Conservation (phyloP, 2,888 invertebrate genomes). For the Temnothorax ravouxi region DNA sequence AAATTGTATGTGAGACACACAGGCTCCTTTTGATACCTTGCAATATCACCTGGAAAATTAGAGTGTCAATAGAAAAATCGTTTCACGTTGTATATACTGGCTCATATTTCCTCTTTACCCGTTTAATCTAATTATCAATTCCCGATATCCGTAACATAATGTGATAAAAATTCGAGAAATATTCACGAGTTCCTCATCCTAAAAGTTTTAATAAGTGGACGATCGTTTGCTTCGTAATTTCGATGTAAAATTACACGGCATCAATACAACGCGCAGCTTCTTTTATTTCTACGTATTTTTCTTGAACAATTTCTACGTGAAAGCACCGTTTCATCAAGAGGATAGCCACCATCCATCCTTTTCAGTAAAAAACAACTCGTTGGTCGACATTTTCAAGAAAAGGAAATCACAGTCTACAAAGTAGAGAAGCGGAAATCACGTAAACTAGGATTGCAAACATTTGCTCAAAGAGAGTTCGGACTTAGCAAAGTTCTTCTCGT, state of each 20-base stretch:
- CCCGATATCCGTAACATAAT: background rate
- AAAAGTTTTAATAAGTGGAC: background rate
- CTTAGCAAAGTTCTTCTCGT: background rate
- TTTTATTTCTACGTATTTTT: constrained; percentile 12
- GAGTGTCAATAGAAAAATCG: background rate
- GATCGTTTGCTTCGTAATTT: background rate
- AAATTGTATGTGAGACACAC: background rate
- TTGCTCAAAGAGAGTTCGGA: constrained; percentile 26
- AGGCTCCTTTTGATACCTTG: background rate
- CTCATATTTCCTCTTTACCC: background rate
- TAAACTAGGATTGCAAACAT: constrained; percentile 33
- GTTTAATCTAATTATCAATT: background rate
- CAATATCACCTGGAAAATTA: background rate
- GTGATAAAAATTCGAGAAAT: background rate
- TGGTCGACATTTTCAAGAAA: constrained; percentile 28
- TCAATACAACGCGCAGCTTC: background rate
- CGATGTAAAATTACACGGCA: background rate
- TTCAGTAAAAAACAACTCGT: constrained; percentile 11
- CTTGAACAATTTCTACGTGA: constrained; percentile 10
- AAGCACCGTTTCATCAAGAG: constrained; percentile 18
- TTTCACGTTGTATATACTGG: background rate
- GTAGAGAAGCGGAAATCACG: constrained; percentile 11
- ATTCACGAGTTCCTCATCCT: background rate
- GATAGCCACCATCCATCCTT: constrained; percentile 21
- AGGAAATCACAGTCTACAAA: constrained; percentile 16